A percentile compares a stretch with the other conserved stretches of the same genome.
Conservation (phyloP, 1,140 invertebrate species). For the Diorhabda sublineata region DNA sequence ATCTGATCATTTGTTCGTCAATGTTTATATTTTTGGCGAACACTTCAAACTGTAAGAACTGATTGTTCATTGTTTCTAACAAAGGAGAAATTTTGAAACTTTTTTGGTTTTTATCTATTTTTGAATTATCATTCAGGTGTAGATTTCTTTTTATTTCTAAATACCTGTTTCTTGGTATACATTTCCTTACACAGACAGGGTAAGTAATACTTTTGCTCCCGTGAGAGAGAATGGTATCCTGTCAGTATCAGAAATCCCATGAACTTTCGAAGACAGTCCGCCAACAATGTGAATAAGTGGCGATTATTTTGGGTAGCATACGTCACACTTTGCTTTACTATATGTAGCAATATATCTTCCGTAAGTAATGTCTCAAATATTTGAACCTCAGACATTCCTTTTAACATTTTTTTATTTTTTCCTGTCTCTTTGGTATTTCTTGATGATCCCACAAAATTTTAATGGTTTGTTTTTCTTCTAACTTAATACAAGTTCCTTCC, state of each 20-base stretch:
- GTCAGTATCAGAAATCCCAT: neutral
- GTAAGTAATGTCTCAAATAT: neutral
- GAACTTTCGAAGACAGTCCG: neutral
- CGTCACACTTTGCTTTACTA: neutral
- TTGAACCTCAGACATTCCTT: neutral
- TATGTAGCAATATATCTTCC: neutral
- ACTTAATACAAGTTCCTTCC: neutral
- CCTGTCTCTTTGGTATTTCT: neutral
- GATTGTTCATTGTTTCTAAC: no score
- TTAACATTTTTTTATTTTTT: neutral
- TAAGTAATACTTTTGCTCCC: neutral
- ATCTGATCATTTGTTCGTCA: conserved; percentile 20
- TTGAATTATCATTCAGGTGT: neutral
- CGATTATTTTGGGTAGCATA: neutral
- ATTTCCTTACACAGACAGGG: neutral
- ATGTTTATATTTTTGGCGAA: neutral
- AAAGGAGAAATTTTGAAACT: neutral
- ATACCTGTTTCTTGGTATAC: neutral
- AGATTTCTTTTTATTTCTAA: neutral
- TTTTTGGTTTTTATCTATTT: neutral
- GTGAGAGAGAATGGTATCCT: neutral
- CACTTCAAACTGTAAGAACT: no score
- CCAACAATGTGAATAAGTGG: neutral
- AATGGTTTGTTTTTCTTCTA: neutral
- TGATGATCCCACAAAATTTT: neutral